Evolutionary conservation across 2,888 invertebrate genomes (phyloP), one percentile per base, ranked within the genome.

Genomic region (Callimorpha dominula): DNA sequence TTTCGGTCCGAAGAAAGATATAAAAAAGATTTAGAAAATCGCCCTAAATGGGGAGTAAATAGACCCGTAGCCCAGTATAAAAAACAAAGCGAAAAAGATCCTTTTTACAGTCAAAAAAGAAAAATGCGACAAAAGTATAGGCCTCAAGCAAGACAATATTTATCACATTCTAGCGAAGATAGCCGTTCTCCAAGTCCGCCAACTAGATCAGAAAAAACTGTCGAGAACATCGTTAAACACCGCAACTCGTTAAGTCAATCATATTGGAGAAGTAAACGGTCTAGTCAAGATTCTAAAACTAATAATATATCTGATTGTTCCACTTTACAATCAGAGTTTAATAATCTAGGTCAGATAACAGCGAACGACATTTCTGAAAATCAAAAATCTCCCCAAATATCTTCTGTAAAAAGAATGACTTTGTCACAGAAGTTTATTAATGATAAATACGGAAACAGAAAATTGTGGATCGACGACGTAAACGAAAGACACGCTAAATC

Each of bases 31-130:
- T 93, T 97, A 84, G 96, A 96, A 87, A 96, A 96, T 89, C 95
- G 98, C 73, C 97, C 97, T 15, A 97, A 98, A 92, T 97, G 98
- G 98, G 97, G 97, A 63, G 97, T 97, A 3, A 97, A 97, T 84
- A 96, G 97, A 79, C 98, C 98, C 8, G 97, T 97, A 43, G 97
- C 97, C 14, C 97, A 98, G 85, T 98, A 98, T 88, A 96, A 98
- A 75, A 98, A 98, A 87, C 98, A 98, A 92, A 98, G 98, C 87
- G 98, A 98, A 90, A 98, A 98, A 86, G 98, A 98, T 94, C 98
- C 98, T 0, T 97, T 98, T 89, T 98, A 98, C 85, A 97, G 97
- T 76, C 97, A 97, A 89, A 96, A 97, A 87, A 94, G 97, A 78
- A 97, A 97, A 90, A 92, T 97, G 71, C 94, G 97, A 31, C 96